A percentile compares a stretch with the other conserved stretches of the same genome.
Evolutionary conservation across 2,797 vertebrate genomes (phyloP).

Genomic region (Hoplostethus atlanticus): DNA sequence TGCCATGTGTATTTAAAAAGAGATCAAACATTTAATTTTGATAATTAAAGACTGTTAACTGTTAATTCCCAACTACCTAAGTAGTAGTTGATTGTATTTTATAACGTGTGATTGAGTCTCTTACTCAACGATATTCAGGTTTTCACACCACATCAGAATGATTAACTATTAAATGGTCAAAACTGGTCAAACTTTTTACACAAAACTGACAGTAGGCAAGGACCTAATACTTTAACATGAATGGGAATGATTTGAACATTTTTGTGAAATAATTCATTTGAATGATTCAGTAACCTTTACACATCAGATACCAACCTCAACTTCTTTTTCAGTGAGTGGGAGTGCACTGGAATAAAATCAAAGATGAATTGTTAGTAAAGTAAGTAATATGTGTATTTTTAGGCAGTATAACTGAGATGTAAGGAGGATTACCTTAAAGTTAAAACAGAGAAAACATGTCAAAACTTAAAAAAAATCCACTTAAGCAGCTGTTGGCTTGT

Average conservation of each 20-base stretch:
- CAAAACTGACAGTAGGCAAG: no score
- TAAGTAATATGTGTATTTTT: constrained; percentile 1
- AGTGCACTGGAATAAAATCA: constrained; percentile 87
- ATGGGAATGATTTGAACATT: not conserved
- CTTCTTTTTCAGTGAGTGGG: constrained; percentile 96
- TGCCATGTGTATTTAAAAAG: no score
- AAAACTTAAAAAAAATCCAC: not conserved
- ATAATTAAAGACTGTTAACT: no score
- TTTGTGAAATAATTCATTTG: not conserved
- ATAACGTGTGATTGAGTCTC: no score
- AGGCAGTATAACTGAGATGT: not conserved
- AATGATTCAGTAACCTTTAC: not conserved
- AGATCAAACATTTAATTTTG: not conserved
- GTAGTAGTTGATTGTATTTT: no score
- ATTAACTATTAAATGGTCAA: not conserved
- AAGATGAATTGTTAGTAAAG: constrained; percentile 32
- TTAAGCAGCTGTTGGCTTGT: constrained; percentile 15
- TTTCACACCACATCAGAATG: not conserved
- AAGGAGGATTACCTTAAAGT: not conserved
- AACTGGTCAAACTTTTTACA: no score
- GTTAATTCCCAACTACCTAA: no score
- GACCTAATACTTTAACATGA: not conserved
- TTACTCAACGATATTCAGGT: not conserved
- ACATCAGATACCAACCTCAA: constrained; percentile 89
- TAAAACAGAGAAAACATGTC: not conserved